These are phyloP conservation scores for Plagiodera versicolora DNA, from an alignment of 2,888 invertebrate genomes.

Conservation along the genomic window DNA sequence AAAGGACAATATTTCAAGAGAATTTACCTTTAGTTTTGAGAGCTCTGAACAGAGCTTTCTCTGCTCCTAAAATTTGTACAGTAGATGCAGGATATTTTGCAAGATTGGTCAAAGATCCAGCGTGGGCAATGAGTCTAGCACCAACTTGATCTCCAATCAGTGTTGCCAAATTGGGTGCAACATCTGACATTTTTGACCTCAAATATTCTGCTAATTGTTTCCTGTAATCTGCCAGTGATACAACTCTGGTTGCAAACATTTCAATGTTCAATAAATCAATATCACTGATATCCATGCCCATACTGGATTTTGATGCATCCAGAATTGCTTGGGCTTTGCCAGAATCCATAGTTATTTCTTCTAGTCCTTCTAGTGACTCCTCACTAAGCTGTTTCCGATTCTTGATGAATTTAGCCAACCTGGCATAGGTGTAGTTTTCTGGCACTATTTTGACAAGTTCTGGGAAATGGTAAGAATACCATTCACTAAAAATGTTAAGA, in stretches of 20 bases:
- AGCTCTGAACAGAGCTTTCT: conserved; percentile 97
- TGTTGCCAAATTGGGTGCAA: conserved; percentile 93
- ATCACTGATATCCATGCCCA: conserved; percentile 99
- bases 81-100: conserved; percentile 99
- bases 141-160: conserved; percentile 98
- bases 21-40: conserved; percentile 86
- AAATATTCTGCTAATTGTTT: conserved; percentile 87
- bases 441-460: conserved; percentile 95
- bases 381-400: conserved; percentile 84
- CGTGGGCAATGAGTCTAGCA: conserved; percentile 95
- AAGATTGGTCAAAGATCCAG: conserved; percentile 96
- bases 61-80: conserved; percentile 95
- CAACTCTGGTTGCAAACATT: conserved; percentile 87
- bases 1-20: too few species aligned
- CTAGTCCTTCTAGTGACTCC: conserved; percentile 79
- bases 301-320: conserved; percentile 92
- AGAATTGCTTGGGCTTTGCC: conserved; percentile 88
- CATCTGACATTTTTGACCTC: conserved; percentile 86
- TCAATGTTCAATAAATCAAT: conserved; percentile 96
- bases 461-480: conserved; percentile 99
- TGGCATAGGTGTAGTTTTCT: conserved; percentile 92
- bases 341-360: conserved; percentile 85
- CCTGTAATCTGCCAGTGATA: conserved; percentile 87
- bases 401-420: conserved; percentile 78
- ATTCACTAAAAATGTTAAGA: conserved; percentile 73